phyloP scores from a whole-genome alignment of 1,140 invertebrate species.

The Cardiocondyla obscurior region DNA sequence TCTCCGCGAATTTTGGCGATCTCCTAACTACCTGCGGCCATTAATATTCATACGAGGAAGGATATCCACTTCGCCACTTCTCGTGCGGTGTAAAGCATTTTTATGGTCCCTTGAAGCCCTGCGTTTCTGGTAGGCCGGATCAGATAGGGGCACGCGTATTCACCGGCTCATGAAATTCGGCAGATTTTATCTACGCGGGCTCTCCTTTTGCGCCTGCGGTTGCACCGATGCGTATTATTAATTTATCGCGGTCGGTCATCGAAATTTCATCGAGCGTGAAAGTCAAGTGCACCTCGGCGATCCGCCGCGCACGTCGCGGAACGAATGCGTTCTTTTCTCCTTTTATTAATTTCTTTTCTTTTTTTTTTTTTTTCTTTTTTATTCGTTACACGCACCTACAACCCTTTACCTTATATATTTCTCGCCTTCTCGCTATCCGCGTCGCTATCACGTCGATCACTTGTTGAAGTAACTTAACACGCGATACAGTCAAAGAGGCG shows the following conservation, averaged over 20 bases:
- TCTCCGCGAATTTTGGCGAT: slow-evolving; percentile 38
- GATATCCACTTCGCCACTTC: slow-evolving; percentile 6
- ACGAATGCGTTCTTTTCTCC: slow-evolving; percentile 10
- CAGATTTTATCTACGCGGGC: slow-evolving; percentile 64
- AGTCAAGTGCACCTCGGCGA: slow-evolving; percentile 29
- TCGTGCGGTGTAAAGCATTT: slow-evolving; percentile 47
- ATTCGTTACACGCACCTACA: neutral
- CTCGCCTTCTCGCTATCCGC: neutral
- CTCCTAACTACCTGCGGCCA: slow-evolving; percentile 2
- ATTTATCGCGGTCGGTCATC: slow-evolving; percentile 63
- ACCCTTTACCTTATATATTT: slow-evolving; percentile 15
- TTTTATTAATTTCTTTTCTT: neutral
- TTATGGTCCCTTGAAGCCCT: slow-evolving; percentile 53
- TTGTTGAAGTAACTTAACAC: slow-evolving; percentile 15
- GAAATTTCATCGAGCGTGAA: slow-evolving; percentile 67
- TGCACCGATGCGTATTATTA: slow-evolving; percentile 36
- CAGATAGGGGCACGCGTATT: slow-evolving; percentile 62
- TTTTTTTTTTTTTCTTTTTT: neutral
- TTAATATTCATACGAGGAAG: slow-evolving; percentile 60
- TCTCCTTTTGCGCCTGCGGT: slow-evolving; percentile 18
- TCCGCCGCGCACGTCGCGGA: slow-evolving; percentile 16
- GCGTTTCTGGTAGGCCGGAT: slow-evolving; percentile 36
- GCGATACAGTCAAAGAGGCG: neutral
- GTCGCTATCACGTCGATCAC: slow-evolving; percentile 1
- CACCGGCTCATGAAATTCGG: slow-evolving; percentile 69